These are phyloP conservation scores for Drosophila kuntzei DNA, from an alignment of 2,888 invertebrate species.

Conservation along the genomic window DNA sequence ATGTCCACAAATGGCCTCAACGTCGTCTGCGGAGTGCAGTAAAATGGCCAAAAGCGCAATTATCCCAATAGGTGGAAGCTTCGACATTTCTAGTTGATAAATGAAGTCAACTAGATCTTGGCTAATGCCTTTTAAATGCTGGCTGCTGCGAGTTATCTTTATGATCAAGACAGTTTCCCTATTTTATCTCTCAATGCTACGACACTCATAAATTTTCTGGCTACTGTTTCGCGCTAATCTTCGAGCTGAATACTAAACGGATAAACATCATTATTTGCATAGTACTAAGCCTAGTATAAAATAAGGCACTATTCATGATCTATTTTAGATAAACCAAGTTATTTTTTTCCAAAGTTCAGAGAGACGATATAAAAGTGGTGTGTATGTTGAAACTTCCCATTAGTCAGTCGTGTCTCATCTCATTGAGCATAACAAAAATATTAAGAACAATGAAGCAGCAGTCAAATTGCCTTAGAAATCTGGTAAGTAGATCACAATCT, in stretches of 20 bases:
- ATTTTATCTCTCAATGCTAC: slow-evolving; percentile 70
- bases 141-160: slow-evolving; percentile 56
- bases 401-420: slow-evolving; percentile 41
- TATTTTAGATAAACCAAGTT: neutral
- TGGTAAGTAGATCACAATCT: slow-evolving; percentile 43
- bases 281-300: slow-evolving; percentile 44
- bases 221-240: slow-evolving; percentile 46
- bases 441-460: slow-evolving; percentile 43
- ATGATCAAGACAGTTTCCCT: slow-evolving; percentile 14
- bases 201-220: slow-evolving; percentile 47
- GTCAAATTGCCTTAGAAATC: slow-evolving; percentile 19
- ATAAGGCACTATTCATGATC: slow-evolving; percentile 23
- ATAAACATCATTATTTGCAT: slow-evolving; percentile 21
- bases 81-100: slow-evolving; percentile 51
- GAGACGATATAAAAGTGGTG: slow-evolving; percentile 58
- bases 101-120: slow-evolving; percentile 37
- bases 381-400: slow-evolving; percentile 16
- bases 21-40: slow-evolving; percentile 19
- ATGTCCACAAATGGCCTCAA: slow-evolving; percentile 64
- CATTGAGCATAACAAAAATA: slow-evolving; percentile 11
- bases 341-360: neutral
- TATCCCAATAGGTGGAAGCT: slow-evolving; percentile 24
- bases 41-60: slow-evolving; percentile 37
- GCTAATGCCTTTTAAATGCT: slow-evolving; percentile 64
- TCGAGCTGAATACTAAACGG: slow-evolving; percentile 7